Base-by-base conservation (phyloP, 2,888 invertebrate genomes). In the Adela reaumurella region DNA sequence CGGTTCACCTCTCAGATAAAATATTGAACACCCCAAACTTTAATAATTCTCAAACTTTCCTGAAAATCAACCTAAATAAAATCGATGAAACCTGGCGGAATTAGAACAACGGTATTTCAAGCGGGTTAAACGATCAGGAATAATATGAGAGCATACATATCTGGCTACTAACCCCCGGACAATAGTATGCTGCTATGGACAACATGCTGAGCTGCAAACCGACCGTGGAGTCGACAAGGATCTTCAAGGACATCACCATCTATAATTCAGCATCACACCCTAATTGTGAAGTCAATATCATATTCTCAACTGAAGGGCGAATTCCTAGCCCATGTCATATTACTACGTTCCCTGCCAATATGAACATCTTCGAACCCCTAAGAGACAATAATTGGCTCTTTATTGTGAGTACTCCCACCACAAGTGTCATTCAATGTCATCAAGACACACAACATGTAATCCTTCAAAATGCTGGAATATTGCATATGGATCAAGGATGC, bases 151-250 rank as follows among this genome's bases (percentile, higher is more conserved):
- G 57, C 59, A 59, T 46, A 54, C 47, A 41, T 58, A 56, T 42
- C 28, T 60, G 28, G 59, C 57, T 46, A 58, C 56, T 8, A 56
- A 53, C 42, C 51, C 54, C 2, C 43, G 53, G 55, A 17, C 53
- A 60, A 46, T 52, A 52, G 6, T 57, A 58, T 45, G 46, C 55
- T n/a, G 51, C 56, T 10, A 53, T 53, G 28, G 58, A 52, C 52
- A 49, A 52, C 18, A 19, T 59, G 19, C 51, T 53, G 6, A 50
- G 45, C 2, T 61, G 57, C 51, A 57, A 54, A 20, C 19, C 20
- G 8, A 24, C 24, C 24, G 8, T 14, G 47, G 14, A 14, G 14
- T 28, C 16, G 2, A 47, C 28, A 43, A 47, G 20, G 41, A 44
- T 43, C 1, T 50, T 47, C 47, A 47, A 19, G 14, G 18, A 47